Percentiles rank a stretch among this genome's conserved stretches.
phyloP scores from a whole-genome alignment of 1,140 invertebrate species.

The Helicorthomorpha holstii region DNA sequence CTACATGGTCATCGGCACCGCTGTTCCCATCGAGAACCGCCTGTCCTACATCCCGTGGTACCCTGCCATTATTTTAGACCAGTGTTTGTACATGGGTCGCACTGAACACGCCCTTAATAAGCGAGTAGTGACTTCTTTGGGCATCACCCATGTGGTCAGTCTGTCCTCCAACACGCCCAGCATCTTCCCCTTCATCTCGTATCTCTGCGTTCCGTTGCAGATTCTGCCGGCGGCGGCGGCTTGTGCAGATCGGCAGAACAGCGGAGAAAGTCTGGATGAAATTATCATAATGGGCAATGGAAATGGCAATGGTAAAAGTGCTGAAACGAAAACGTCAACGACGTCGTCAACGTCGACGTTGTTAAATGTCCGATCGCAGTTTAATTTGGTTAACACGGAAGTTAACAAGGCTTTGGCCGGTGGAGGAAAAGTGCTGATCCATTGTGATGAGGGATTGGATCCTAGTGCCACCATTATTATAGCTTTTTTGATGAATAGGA shows the following conservation, averaged over 20 bases:
- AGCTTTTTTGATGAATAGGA: constrained; percentile 18
- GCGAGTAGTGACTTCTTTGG: constrained; percentile 13
- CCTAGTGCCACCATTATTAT: constrained; percentile 18
- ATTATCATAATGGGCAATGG: too few relatives aligned
- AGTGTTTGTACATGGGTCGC: constrained; percentile 18
- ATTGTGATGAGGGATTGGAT: constrained; percentile 21
- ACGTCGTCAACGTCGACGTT: too few relatives aligned
- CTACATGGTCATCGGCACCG: constrained; percentile 13
- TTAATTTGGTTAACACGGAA: constrained; percentile 5
- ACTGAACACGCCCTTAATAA: constrained; percentile 18
- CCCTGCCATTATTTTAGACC: constrained; percentile 18
- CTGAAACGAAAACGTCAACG: not conserved
- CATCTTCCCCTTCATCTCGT: constrained; percentile 17
- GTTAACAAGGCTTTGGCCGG: constrained; percentile 9
- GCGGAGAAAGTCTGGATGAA: too few relatives aligned
- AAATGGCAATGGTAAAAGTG: constrained; percentile 3
- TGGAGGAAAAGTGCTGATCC: constrained; percentile 17
- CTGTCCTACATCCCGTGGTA: constrained; percentile 16
- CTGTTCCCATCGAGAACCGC: constrained; percentile 10
- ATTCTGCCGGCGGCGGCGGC: too few relatives aligned
- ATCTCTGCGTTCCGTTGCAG: constrained; percentile 16
- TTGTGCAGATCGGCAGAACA: too few relatives aligned
- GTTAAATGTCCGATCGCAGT: constrained; percentile 12
- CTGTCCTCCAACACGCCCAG: constrained; percentile 15
- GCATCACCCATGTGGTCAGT: constrained; percentile 18